Percentiles rank a stretch among this genome's conserved stretches.
Conservation (phyloP, 2,113 vertebrate genomes). For the Mungos mungo region DNA sequence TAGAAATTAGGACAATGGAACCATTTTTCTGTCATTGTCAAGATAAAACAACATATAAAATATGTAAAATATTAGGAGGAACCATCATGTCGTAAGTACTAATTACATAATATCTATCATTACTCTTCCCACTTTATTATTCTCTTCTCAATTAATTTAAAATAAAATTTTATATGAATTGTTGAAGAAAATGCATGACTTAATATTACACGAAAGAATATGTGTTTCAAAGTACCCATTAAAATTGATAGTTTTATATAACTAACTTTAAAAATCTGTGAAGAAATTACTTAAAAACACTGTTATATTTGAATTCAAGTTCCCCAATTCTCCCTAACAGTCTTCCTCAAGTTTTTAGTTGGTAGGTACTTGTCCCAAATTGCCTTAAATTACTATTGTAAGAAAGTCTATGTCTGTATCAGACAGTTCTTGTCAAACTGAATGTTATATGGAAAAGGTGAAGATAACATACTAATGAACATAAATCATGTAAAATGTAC, state of each 20-base stretch:
- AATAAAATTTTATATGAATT: constrained; percentile 1
- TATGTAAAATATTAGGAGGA: not conserved
- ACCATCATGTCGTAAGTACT: not conserved
- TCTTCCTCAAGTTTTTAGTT: not conserved
- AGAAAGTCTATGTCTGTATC: not conserved
- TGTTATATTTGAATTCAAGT: not conserved
- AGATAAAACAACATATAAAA: not conserved
- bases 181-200: not conserved
- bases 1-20: not conserved
- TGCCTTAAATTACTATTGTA: not conserved
- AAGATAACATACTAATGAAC: not conserved
- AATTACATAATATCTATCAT: not conserved
- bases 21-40: not conserved
- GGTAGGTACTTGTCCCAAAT: not conserved
- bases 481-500: not conserved
- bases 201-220: not conserved
- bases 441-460: not conserved
- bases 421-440: constrained; percentile 1
- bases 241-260: not conserved
- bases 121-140: not conserved
- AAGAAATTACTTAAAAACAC: constrained; percentile 21
- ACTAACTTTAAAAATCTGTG: not conserved
- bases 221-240: not conserved
- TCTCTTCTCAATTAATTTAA: constrained; percentile 24
- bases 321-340: not conserved